Evolutionary conservation across 1,140 invertebrate species (phyloP).

Genomic region (Neodiprion pinetum): DNA sequence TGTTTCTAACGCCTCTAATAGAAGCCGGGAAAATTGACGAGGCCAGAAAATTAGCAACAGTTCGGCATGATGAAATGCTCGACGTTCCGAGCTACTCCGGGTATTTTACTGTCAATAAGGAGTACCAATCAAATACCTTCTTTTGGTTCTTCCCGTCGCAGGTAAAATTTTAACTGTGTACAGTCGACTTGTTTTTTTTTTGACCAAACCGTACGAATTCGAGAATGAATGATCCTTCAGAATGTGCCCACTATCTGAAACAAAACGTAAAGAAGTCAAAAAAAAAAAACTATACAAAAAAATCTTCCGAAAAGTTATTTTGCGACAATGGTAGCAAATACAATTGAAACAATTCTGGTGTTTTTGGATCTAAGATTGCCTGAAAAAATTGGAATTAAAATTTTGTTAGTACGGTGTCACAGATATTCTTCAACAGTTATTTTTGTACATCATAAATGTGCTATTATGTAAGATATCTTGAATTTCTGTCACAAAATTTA

Average conservation of each 20-base stretch:
- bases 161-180: constrained; percentile 35
- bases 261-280: constrained; percentile 28
- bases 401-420: no score
- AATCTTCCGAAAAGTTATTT: neutral
- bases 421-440: no score
- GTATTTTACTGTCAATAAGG: constrained; percentile 78
- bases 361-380: no score
- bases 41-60: constrained; percentile 56
- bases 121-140: constrained; percentile 83
- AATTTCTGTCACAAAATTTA: no score
- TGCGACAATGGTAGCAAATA: neutral
- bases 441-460: no score
- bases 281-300: constrained; percentile 22
- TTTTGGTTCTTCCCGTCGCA: constrained; percentile 89
- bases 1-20: constrained; percentile 72
- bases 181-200: constrained; percentile 14
- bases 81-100: constrained; percentile 68
- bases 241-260: constrained; percentile 17
- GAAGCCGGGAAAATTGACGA: constrained; percentile 66
- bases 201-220: no score
- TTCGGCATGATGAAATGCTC: constrained; percentile 51
- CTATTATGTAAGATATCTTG: no score
- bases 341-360: no score
- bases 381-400: no score
- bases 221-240: no score